A percentile compares a stretch with the other conserved stretches of the same genome.
These are phyloP conservation scores for Sympetrum striolatum DNA, from an alignment of 2,888 invertebrate species.

Conservation along the genomic window DNA sequence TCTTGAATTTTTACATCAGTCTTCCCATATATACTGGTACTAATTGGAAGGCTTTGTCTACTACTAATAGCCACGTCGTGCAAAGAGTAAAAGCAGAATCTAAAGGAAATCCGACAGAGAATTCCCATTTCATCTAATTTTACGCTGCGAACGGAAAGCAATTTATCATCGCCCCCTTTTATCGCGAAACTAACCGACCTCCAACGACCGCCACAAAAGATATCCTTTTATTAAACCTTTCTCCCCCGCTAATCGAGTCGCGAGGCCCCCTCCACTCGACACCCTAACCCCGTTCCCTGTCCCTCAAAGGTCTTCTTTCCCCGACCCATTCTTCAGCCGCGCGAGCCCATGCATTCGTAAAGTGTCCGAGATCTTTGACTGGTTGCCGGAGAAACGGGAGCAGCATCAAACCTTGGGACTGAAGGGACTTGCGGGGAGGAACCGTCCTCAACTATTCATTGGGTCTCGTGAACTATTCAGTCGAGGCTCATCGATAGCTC, in stretches of 20 bases:
- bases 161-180: too few species aligned
- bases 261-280: background rate
- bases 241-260: background rate
- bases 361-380: slow-evolving; percentile 44
- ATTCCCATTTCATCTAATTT: too few species aligned
- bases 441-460: slow-evolving; percentile 28
- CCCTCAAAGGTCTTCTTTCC: background rate
- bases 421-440: background rate
- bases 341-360: slow-evolving; percentile 35
- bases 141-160: too few species aligned
- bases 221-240: background rate
- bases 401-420: background rate
- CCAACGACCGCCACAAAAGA: too few species aligned
- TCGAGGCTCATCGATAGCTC: slow-evolving; percentile 22
- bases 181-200: too few species aligned
- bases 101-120: too few species aligned
- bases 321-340: background rate
- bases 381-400: slow-evolving; percentile 5
- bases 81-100: too few species aligned
- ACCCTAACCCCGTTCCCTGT: background rate
- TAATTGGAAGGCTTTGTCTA: too few species aligned
- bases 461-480: slow-evolving; percentile 38
- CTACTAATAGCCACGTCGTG: too few species aligned
- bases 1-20: too few species aligned
- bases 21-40: too few species aligned